Percentiles rank a stretch among this genome's conserved stretches.
Evolutionary conservation across 2,888 invertebrate species (phyloP).

Genomic region (Andrena hattorfiana): DNA sequence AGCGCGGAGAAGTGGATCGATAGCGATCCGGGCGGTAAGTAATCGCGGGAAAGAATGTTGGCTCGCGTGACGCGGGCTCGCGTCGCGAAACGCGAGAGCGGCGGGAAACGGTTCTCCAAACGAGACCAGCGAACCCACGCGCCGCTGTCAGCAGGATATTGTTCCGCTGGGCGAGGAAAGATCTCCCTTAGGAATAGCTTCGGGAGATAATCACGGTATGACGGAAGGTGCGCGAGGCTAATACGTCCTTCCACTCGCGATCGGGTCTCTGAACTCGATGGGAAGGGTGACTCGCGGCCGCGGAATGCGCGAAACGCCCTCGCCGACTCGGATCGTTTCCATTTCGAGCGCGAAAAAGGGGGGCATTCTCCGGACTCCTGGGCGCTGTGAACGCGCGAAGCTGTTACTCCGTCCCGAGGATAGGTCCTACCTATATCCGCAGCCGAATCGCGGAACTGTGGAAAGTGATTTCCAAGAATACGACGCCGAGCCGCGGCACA

Average conservation of each 20-base stretch:
- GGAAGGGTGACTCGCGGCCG: background rate
- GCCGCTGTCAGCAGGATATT: constrained; percentile 3
- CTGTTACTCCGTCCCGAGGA: constrained; percentile 13
- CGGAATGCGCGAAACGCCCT: background rate
- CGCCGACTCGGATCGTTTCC: constrained; percentile 10
- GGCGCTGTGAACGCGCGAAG: background rate
- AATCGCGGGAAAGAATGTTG: background rate
- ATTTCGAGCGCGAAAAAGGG: constrained; percentile 31
- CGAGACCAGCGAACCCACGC: background rate
- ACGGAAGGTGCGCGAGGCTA: background rate
- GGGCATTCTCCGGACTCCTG: constrained; percentile 2
- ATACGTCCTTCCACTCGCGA: background rate
- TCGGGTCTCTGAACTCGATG: constrained; percentile 12
- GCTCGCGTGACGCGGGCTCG: constrained; percentile 1
- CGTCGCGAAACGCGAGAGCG: background rate
- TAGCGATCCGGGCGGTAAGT: background rate
- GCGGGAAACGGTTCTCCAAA: constrained; percentile 10
- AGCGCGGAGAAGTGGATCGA: too few species aligned
- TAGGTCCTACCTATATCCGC: background rate
- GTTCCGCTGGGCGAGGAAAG: constrained; percentile 13
- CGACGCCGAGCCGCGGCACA: background rate
- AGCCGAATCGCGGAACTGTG: constrained; percentile 8
- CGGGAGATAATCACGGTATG: too few species aligned
- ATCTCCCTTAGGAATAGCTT: constrained; percentile 23
- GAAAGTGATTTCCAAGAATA: constrained; percentile 49